These are phyloP conservation scores for Tipula confusa DNA, from an alignment of 2,888 invertebrate species.

Conservation along the genomic window DNA sequence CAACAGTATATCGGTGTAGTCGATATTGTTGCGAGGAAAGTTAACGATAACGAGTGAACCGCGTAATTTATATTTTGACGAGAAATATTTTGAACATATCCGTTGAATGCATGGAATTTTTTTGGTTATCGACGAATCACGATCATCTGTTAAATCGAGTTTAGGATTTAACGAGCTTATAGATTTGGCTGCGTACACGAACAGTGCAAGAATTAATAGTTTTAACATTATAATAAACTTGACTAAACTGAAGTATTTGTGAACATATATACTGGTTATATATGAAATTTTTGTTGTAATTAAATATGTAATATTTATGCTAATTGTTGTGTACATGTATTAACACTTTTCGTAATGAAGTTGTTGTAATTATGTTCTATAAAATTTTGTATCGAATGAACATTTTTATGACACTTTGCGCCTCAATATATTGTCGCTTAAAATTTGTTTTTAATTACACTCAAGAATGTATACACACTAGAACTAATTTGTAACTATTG, in stretches of 20 bases:
- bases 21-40: not conserved
- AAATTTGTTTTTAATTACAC: too few relatives aligned
- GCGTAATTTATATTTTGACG: constrained; percentile 32
- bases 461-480: too few relatives aligned
- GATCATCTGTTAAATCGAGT: not conserved
- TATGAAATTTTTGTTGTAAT: not conserved
- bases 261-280: not conserved
- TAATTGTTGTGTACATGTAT: not conserved
- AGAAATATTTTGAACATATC: constrained; percentile 36
- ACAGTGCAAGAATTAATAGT: constrained; percentile 33
- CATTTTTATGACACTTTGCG: not conserved
- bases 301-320: not conserved
- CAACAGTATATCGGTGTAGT: not conserved
- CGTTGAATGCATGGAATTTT: constrained; percentile 34
- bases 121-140: not conserved
- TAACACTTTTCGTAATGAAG: not conserved
- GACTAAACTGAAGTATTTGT: not conserved
- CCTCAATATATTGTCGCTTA: too few relatives aligned
- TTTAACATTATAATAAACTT: constrained; percentile 31
- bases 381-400: not conserved
- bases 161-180: constrained; percentile 32
- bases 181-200: too few relatives aligned
- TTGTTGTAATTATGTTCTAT: not conserved
- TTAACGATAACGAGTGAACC: constrained; percentile 35
- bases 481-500: too few relatives aligned